Percentiles rank a stretch among this genome's conserved stretches.
Evolutionary conservation across 2,797 vertebrate genomes (phyloP).

Genomic region (Oreochromis grahami): DNA sequence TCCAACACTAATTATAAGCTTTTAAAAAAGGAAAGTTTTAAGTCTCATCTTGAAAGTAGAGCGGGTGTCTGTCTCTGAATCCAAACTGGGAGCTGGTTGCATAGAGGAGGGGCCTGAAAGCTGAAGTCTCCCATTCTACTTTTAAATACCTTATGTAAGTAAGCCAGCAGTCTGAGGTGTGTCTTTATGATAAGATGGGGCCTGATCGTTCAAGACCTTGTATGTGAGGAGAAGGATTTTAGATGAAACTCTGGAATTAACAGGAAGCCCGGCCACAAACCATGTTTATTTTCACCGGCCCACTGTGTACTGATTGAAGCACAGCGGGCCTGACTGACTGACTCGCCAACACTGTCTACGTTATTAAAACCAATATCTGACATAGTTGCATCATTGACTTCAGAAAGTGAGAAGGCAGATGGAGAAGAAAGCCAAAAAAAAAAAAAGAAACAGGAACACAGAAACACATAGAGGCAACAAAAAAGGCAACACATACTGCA

Average conservation of each 20-base stretch:
- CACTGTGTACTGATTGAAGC: not conserved
- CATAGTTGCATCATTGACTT: not conserved
- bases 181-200: not conserved
- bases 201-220: not conserved
- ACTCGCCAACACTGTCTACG: not conserved
- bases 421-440: not conserved
- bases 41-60: not conserved
- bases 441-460: not conserved
- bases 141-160: not conserved
- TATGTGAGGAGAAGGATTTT: not conserved
- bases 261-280: not conserved
- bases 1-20: not conserved
- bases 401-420: not conserved
- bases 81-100: not conserved
- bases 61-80: not conserved
- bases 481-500: constrained; percentile 29
- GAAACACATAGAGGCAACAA: constrained; percentile 27
- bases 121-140: not conserved
- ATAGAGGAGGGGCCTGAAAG: not conserved
- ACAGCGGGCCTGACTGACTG: not conserved
- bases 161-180: not conserved
- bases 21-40: not conserved
- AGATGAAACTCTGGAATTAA: not conserved
- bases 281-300: not conserved
- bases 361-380: not conserved